phyloP scores from a whole-genome alignment of 2,888 invertebrate genomes.

The Cynaeus angustus region DNA sequence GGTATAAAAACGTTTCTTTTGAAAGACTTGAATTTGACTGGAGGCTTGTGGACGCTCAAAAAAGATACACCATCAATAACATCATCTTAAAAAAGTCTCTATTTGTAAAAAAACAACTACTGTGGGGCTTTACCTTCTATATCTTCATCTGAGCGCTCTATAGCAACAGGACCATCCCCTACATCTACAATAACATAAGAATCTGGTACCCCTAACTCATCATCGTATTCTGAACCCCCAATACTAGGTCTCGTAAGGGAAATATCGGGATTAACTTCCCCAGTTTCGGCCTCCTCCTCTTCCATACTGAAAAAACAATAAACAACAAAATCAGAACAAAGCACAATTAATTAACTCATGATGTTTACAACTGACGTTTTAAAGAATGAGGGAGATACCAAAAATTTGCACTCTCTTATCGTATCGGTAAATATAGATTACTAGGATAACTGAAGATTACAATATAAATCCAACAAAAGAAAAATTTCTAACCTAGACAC shows the following conservation, averaged over 20 bases:
- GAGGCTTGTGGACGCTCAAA: constrained; percentile 78
- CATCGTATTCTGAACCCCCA: constrained; percentile 78
- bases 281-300: constrained; percentile 50
- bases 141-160: constrained; percentile 68
- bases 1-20: constrained; percentile 88
- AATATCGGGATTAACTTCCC: constrained; percentile 44
- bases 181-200: constrained; percentile 80
- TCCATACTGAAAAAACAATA: constrained; percentile 40
- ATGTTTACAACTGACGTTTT: constrained; percentile 9
- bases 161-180: constrained; percentile 73
- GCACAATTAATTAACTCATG: neutral
- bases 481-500: neutral
- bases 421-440: neutral
- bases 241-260: constrained; percentile 59
- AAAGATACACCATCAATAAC: constrained; percentile 74
- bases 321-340: constrained; percentile 5
- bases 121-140: constrained; percentile 55
- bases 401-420: constrained; percentile 1
- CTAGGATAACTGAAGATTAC: neutral
- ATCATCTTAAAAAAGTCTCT: constrained; percentile 50
- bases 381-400: neutral
- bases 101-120: neutral
- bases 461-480: no score
- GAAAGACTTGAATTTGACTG: constrained; percentile 83
- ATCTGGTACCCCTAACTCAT: constrained; percentile 85